Base-by-base conservation (phyloP, 64 coral and sea anemone genomes). In the Montipora sp. region DNA sequence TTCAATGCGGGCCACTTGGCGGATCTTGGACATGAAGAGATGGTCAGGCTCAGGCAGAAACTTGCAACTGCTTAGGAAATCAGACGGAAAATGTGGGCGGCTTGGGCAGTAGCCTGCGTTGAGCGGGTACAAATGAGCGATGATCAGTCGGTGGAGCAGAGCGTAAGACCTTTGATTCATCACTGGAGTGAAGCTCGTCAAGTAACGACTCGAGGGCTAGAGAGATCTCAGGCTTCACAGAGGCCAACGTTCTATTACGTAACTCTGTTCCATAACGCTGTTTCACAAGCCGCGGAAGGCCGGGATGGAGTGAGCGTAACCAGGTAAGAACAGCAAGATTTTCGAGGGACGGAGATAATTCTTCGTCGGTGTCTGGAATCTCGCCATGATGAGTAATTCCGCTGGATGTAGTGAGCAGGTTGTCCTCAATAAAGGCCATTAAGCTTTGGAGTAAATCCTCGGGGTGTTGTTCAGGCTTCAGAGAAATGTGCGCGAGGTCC, bases 361-460 rank as follows among this genome's bases (percentile, higher is more conserved):
- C 89, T 36, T 80, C 88, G 43, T 90, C 89, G 14, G 77, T 65
- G 14, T 5, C 69, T 18, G 78, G 11, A 4, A 48, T 44, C 4
- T 80, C 89, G 0, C 89, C 89, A 61, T 90, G 77, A 75, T 90
- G 89, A 13, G 36, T 80, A 7, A 90, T 59, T 71, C 67, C 48
- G 46, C 78, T 90, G 23, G 89, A 44, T 72, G 19, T 72, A 66
- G 61, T 66, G 2, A 90, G 88, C 11, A 80, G 60, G n/a, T 23
- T 53, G 46, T 90, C 75, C 59, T 90, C 88, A 43, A 90, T 77
- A 63, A 90, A 72, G 75, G 75, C 76, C 88, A 80, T 90, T 67
- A 80, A 80, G 5, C 88, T 75, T 60, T 89, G 87, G 69, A 84
- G 53, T 46, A 88, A 21, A 45, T 88, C 84, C 47, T 88, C 84